Evolutionary conservation across 2,797 vertebrate genomes (phyloP), one percentile per base, ranked within the genome.

Genomic region (Hemibagrus guttatus): DNA sequence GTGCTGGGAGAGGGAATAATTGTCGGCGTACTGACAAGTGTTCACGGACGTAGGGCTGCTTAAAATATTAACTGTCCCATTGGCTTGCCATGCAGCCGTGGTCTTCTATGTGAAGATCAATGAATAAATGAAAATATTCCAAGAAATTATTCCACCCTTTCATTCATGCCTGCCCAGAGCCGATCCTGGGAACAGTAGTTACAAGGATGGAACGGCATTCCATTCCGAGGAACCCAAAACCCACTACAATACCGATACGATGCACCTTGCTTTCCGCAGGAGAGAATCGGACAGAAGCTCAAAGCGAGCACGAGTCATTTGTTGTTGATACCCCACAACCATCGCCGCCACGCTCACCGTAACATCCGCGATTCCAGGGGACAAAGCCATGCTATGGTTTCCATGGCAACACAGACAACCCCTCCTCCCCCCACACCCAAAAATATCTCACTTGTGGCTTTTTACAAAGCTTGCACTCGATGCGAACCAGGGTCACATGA

Each of bases 401-500:
- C 89, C 66, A 90, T 81, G 89, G 84, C 88, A 90, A 85, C 72
- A 63, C 31, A 31, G 76, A 28, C 46, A 49, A 79, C 28, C 59
- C 85, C n/a, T 23, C 39, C 54, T 23, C n/a, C 63, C 61, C 26
- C 78, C 46, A 31, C n/a, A 4, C 35, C 46, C 46, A 61, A 76
- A 16, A n/a, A 72, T 64, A 54, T 68, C 72, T 88, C 79, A 78
- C 86, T 86, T 87, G 74, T 83, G 85, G 88, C 63, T 83, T 31
- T 28, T 87, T 74, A 84, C 78, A 83, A 68, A 85, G 84, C 87
- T 84, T 84, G 88, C 76, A 84, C 79, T 88, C 87, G 63, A 86
- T 56, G 64, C 86, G 84, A 90, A 89, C 90, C 79, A 17, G 19
- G 88, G 89, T 90, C 91, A 91, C 90, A 89, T 91, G 91, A 92